These are phyloP conservation scores for Nephrotoma flavescens DNA, from an alignment of 2,888 invertebrate species.

Conservation along the genomic window DNA sequence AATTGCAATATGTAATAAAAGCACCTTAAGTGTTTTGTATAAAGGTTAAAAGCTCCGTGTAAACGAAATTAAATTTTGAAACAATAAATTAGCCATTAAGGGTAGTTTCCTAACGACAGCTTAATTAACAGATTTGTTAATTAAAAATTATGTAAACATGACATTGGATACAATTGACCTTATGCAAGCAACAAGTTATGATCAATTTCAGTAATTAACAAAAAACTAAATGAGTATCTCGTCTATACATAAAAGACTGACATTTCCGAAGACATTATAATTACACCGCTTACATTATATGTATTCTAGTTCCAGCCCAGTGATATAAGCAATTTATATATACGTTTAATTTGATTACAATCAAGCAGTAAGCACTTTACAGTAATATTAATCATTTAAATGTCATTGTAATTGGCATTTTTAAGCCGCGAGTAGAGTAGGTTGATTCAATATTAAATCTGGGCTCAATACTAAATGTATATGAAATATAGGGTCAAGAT, in stretches of 20 bases:
- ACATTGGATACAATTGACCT: background rate
- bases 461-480: too few relatives aligned
- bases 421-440: background rate
- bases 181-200: background rate
- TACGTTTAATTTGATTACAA: background rate
- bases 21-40: background rate
- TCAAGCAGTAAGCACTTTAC: background rate
- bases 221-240: too few relatives aligned
- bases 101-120: background rate
- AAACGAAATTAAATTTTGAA: background rate
- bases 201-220: too few relatives aligned
- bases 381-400: background rate
- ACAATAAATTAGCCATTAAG: background rate
- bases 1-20: too few relatives aligned
- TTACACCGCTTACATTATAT: background rate
- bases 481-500: background rate
- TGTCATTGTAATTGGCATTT: background rate
- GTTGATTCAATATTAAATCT: too few relatives aligned
- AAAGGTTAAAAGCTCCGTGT: background rate
- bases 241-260: background rate
- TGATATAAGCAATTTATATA: background rate
- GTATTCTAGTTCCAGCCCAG: background rate
- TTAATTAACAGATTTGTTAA: background rate
- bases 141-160: background rate
- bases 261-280: background rate